These are phyloP conservation scores for Manduca sexta DNA, from an alignment of 1,140 invertebrate species.

Conservation along the genomic window DNA sequence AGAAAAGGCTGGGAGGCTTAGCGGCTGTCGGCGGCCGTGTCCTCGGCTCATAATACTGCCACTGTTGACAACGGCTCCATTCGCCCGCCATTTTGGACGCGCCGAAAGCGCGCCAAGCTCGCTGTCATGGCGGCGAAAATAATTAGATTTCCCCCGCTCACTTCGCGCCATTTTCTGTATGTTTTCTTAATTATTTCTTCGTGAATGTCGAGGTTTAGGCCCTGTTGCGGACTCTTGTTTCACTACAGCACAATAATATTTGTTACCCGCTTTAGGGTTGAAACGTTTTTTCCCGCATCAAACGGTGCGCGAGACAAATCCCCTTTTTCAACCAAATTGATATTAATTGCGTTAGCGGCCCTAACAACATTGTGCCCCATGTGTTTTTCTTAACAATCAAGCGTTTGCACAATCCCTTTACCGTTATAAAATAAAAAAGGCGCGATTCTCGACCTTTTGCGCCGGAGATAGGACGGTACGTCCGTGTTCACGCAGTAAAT, in stretches of 20 bases:
- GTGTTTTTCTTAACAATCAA: slow-evolving; percentile 69
- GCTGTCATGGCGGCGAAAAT: slow-evolving; percentile 61
- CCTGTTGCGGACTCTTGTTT: slow-evolving; percentile 28
- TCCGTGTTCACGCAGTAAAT: slow-evolving; percentile 17
- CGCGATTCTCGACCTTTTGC: slow-evolving; percentile 14
- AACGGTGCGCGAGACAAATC: not conserved
- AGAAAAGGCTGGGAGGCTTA: slow-evolving; percentile 58
- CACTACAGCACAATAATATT: slow-evolving; percentile 6
- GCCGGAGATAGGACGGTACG: slow-evolving; percentile 15
- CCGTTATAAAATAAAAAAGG: slow-evolving; percentile 12
- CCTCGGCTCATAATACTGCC: slow-evolving; percentile 50
- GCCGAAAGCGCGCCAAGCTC: slow-evolving; percentile 51
- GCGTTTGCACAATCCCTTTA: slow-evolving; percentile 26
- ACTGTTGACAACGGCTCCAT: slow-evolving; percentile 51
- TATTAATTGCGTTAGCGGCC: slow-evolving; percentile 69
- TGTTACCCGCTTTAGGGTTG: not conserved
- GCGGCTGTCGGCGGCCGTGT: slow-evolving; percentile 45
- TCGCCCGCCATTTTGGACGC: slow-evolving; percentile 48
- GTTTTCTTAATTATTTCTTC: slow-evolving; percentile 61
- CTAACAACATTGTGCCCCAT: slow-evolving; percentile 44
- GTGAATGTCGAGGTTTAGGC: slow-evolving; percentile 25
- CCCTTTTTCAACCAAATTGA: slow-evolving; percentile 45
- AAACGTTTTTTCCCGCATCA: slow-evolving; percentile 14
- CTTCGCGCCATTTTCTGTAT: slow-evolving; percentile 56
- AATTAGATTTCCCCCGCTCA: slow-evolving; percentile 57